These are phyloP conservation scores for Myotis brandtii DNA, from an alignment of 2,113 vertebrate species.

Conservation along the genomic window DNA sequence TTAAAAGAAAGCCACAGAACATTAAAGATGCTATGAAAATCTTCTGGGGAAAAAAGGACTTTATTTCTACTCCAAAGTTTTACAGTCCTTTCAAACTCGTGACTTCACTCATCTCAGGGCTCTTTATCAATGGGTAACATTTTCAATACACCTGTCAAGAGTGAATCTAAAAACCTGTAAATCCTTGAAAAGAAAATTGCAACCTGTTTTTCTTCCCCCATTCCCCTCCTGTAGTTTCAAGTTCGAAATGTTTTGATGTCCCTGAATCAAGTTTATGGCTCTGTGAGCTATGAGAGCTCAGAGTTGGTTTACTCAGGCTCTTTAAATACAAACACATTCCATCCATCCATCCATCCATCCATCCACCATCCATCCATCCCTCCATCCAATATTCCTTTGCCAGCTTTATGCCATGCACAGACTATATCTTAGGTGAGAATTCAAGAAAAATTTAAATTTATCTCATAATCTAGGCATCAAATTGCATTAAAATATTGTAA, in stretches of 20 bases:
- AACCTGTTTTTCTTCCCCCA: background rate
- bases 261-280: background rate
- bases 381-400: background rate
- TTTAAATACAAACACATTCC: background rate
- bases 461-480: background rate
- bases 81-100: background rate
- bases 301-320: background rate
- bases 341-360: background rate
- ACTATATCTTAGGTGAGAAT: background rate
- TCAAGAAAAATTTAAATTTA: background rate
- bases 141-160: background rate
- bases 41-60: background rate
- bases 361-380: background rate
- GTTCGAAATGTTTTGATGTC: background rate
- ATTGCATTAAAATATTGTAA: background rate
- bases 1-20: background rate
- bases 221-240: background rate
- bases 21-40: background rate
- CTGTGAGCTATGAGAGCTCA: background rate
- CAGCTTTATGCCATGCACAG: background rate
- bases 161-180: background rate
- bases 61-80: conserved; percentile 4
- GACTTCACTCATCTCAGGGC: background rate
- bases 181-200: background rate
- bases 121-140: background rate